Evolutionary conservation across 64 coral and sea anemone genomes (phyloP), one percentile per base, ranked within the genome.

Genomic region (Stichodactyla helianthus): DNA sequence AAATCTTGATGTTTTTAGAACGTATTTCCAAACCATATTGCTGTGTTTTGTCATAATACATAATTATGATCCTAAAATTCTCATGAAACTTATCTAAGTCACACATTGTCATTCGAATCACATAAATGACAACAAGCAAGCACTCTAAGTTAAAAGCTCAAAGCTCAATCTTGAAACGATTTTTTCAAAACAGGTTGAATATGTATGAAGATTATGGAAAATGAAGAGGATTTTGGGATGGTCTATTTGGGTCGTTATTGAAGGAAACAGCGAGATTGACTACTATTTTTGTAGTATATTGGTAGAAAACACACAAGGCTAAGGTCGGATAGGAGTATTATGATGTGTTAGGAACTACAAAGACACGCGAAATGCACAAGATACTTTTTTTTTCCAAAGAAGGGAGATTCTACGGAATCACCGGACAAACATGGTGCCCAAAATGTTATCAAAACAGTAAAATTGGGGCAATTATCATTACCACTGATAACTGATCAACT

Each of bases 401-500:
- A 58, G 25, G 8, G 68, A 31, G 10, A 74, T 74, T 74, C 68
- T 23, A 74, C 8, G 25, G 10, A 74, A 74, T 74, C 25, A n/a
- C 23, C 25, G 25, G 25, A 31, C 20, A 26, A 74, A 9, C 10
- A 27, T 27, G 25, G 68, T 23, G 10, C 27, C 25, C 62, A 65
- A 65, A 58, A 9, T 58, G 65, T 15, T 74, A 74, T 74, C 68
- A 27, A 13, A 81, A 81, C 10, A 71, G 1, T 44, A 20, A 20
- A 71, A 71, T 27, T 71, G 18, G 53, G 78, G 52, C 78, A 81
- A 81, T 81, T 81, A 81, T 81, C 78, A 54, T 81, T 51, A 81
- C n/a, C 78, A 81, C 50, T 81, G 50, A 81, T 20, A 16, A 81
- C 78, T 81, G 51, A 44, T 81, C 78, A 81, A 51, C 18, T 81